Conservation (phyloP, 2,888 invertebrate genomes). For the Drosophila suboccidentalis region DNA sequence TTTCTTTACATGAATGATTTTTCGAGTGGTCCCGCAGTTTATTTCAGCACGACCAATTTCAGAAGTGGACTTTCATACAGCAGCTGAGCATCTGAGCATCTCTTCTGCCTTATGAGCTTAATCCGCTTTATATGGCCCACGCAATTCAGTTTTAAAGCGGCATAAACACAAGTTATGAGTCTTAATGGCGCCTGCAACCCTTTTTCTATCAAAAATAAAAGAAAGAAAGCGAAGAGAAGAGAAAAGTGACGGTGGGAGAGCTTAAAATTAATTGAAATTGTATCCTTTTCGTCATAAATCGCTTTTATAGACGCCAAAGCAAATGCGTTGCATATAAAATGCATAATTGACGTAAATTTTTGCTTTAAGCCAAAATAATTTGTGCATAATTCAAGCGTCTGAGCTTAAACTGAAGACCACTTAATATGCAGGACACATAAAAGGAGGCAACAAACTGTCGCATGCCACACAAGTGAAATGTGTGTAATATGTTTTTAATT, state of each 20-base stretch:
- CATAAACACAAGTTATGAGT: conserved; percentile 67
- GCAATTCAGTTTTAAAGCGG: conserved; percentile 26
- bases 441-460: conserved; percentile 14
- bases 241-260: conserved; percentile 41
- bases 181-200: conserved; percentile 49
- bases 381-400: conserved; percentile 56
- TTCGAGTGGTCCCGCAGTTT: conserved; percentile 42
- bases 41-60: conserved; percentile 44
- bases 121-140: conserved; percentile 62
- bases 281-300: conserved; percentile 53
- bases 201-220: conserved; percentile 27
- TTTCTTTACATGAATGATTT: conserved; percentile 39
- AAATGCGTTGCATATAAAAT: conserved; percentile 50
- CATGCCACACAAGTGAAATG: conserved; percentile 38
- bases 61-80: conserved; percentile 51
- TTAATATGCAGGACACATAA: conserved; percentile 57
- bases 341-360: conserved; percentile 69
- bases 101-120: conserved; percentile 34
- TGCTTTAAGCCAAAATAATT: conserved; percentile 66
- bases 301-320: conserved; percentile 32
- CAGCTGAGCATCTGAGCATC: conserved; percentile 28
- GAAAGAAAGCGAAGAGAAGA: no score
- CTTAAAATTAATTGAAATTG: conserved; percentile 80
- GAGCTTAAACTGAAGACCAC: conserved; percentile 33
- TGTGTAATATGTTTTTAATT: conserved; percentile 71